Evolutionary conservation across 1,140 invertebrate species (phyloP), one percentile per base, ranked within the genome.

Genomic region (Rhopalosiphum maidis): DNA sequence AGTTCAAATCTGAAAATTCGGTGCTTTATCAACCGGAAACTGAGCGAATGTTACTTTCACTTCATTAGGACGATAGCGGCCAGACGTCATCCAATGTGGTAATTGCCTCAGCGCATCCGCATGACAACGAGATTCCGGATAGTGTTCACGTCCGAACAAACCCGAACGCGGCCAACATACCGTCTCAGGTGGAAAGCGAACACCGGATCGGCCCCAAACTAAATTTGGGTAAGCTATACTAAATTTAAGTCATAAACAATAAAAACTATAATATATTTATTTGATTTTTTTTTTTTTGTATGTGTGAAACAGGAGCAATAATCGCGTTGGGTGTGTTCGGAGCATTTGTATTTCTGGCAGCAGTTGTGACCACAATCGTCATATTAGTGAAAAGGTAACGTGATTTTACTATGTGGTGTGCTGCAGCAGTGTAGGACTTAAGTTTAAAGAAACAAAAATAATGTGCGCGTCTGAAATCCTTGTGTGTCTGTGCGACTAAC

Each of bases 311-410:
- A 96, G 96, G 98, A 46, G 98, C 98, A 1, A 98, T 99, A 89
- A 98, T 99, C 91, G 98, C 98, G 4, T 95, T 99, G 23, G 98
- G 97, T 30, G 97, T 98, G 1, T 98, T 99, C 95, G 98, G 98
- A 91, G 98, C 97, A 15, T 97, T 99, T 94, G 97, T 99, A 0
- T 98, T 99, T 94, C 96, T 99, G 37, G 97, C 98, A 46, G 98
- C 98, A 30, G 97, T 99, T 93, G 97, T 98, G 93, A 98, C 98
- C 1, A 98, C 98, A 11, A 97, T 98, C 89, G 97, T 99, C 91
- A 98, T 99, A 89, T 95, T 99, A 93, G 97, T 98, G 93, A 96
- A 97, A 96, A 98, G 98, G 98, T 99, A 96, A 97, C 96, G 95
- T 93, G n/a, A 46, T 86, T 51, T 51, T 35, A 88, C 5, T 35